These are phyloP conservation scores for Prochilodus magdalenae DNA, from an alignment of 2,113 vertebrate genomes.

Conservation along the genomic window DNA sequence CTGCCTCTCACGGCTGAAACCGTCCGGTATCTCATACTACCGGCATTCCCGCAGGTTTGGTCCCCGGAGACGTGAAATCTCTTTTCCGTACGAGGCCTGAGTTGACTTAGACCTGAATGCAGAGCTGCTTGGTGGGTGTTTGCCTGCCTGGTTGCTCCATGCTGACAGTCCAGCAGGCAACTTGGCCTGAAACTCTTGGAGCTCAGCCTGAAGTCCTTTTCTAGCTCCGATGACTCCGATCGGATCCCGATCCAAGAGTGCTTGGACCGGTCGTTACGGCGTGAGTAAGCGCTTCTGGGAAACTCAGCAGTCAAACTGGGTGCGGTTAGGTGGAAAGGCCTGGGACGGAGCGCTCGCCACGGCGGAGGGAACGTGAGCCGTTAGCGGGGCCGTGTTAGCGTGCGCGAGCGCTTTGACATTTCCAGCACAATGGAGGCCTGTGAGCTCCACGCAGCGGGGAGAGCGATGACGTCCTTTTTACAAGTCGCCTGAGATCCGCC, in stretches of 20 bases:
- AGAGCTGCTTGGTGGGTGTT: not conserved
- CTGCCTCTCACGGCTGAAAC: not conserved
- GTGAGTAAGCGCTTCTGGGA: conserved; percentile 16
- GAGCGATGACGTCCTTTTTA: conserved; percentile 15
- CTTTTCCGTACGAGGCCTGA: not conserved
- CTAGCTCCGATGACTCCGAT: not conserved
- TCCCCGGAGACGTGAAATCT: not conserved
- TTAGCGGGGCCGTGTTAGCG: not conserved
- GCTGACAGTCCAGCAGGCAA: not conserved
- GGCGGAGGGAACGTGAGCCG: not conserved
- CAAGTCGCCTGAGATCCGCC: conserved; percentile 10
- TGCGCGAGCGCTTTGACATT: conserved; percentile 37
- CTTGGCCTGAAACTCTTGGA: not conserved
- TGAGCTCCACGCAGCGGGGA: conserved; percentile 13
- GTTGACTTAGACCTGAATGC: not conserved
- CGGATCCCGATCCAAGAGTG: not conserved
- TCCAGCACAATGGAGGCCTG: conserved; percentile 49
- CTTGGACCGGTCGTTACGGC: not conserved
- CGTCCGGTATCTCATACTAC: not conserved
- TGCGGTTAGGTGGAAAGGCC: not conserved
- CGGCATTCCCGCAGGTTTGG: not conserved
- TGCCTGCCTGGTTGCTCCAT: not conserved
- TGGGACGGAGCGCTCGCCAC: not conserved
- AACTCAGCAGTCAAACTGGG: not conserved
- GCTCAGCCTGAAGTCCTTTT: not conserved